phyloP scores from a whole-genome alignment of 2,113 vertebrate genomes.

The Onychostoma macrolepis region DNA sequence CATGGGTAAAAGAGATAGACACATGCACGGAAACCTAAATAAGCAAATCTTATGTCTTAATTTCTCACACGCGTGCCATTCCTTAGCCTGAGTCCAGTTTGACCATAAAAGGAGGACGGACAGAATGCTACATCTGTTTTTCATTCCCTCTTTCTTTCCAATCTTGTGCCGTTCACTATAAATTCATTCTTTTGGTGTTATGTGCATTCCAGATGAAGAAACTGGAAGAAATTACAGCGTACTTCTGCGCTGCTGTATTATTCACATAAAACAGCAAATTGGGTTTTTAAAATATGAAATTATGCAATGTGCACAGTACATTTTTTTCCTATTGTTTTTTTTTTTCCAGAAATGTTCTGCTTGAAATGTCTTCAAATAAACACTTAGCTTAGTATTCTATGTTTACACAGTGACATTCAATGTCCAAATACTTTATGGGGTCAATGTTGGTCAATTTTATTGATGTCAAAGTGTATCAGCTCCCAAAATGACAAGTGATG shows the following conservation, averaged over 20 bases:
- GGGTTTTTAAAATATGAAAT: background rate
- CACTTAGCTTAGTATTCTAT: background rate
- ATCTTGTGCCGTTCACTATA: slow-evolving; percentile 36
- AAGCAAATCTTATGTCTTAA: background rate
- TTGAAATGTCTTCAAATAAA: background rate
- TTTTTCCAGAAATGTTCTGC: background rate
- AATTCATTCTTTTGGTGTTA: slow-evolving; percentile 56
- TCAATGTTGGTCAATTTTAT: background rate
- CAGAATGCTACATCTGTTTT: slow-evolving; percentile 57
- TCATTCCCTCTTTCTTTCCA: slow-evolving; percentile 33
- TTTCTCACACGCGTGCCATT: background rate
- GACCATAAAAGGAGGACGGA: slow-evolving; percentile 37
- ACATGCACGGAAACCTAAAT: background rate
- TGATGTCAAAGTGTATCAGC: background rate
- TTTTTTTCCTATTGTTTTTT: background rate
- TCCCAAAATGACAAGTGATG: background rate
- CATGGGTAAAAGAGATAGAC: background rate
- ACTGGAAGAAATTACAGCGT: slow-evolving; percentile 13
- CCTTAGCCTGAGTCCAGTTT: background rate
- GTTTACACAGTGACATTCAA: background rate
- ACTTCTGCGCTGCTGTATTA: background rate
- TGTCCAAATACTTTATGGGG: background rate
- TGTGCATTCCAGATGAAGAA: slow-evolving; percentile 50
- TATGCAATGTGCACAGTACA: background rate
- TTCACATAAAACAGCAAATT: background rate